Percentiles rank a stretch among this genome's conserved stretches.
These are phyloP conservation scores for Halcyon senegalensis DNA, from an alignment of 2,113 vertebrate genomes.

Conservation along the genomic window DNA sequence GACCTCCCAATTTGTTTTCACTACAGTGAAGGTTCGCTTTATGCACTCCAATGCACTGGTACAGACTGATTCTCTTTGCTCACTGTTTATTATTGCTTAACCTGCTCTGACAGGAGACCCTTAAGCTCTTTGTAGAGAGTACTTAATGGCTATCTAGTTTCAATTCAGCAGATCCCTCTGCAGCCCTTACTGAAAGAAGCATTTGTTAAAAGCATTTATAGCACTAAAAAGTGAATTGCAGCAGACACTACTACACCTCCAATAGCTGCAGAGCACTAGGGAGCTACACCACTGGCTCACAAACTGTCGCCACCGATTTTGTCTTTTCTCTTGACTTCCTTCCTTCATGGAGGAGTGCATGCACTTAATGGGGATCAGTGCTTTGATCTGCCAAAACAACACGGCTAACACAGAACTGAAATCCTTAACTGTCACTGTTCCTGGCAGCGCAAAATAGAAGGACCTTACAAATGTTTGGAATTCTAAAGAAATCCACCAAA, in stretches of 20 bases:
- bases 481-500: neutral
- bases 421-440: neutral
- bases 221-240: neutral
- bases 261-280: neutral
- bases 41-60: rapidly evolving
- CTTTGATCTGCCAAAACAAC: neutral
- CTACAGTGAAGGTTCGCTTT: neutral
- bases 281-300: neutral
- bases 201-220: neutral
- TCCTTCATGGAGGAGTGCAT: neutral
- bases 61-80: neutral
- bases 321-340: neutral
- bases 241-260: neutral
- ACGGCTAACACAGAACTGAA: neutral
- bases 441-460: neutral
- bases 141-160: neutral
- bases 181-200: neutral
- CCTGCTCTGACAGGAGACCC: neutral
- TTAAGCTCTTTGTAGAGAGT: neutral
- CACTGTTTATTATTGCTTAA: neutral
- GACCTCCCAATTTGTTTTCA: neutral
- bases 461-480: neutral
- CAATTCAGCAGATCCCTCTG: neutral
- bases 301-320: neutral
- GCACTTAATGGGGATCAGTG: neutral